Evolutionary conservation across 2,888 invertebrate species (phyloP), one percentile per base, ranked within the genome.

Genomic region (Acrobasis consociella): DNA sequence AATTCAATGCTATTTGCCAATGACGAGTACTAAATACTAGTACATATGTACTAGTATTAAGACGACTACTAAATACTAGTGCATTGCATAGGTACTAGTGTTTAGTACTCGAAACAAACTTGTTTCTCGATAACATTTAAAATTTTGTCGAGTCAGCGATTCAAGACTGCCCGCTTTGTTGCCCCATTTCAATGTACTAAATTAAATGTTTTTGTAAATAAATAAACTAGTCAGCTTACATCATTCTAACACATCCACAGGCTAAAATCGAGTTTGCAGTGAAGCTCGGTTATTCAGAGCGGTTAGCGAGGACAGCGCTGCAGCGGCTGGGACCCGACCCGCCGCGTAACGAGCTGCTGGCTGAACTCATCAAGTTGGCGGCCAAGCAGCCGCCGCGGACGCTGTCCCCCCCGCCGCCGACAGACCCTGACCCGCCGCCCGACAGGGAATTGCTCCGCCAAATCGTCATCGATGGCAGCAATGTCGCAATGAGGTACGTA

Each of bases 401-500:
- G 60, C 75, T 78, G 38, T 83, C 88, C 1, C 90, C 91, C 46
- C 80, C 82, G 53, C 86, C 81, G 58, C 82, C 82, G 39, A 68
- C 75, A 0, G 88, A 86, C 63, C 86, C 84, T 9, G 85, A 87
- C 64, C 81, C 82, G 42, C 80, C 86, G 8, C 79, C 86, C 1
- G 92, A 92, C 39, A 74, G 87, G 2, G 89, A 88, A 15, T 83
- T 86, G 46, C 86, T 96, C 13, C 89, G 97, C 64, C 96, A 96
- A 63, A 95, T 98, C 68, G 97, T 98, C 69, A 96, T 98, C 67
- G 98, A 98, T 85, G 98, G 98, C 75, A 97, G 97, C 85, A 98
- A 98, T 85, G 97, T 98, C 17, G 98, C 98, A 49, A 97, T 98
- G 96, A 96, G 96, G 96, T 96, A 82, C 38, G 96, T 96, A 82